A percentile compares a stretch with the other conserved stretches of the same genome.
phyloP scores from a whole-genome alignment of 1,140 invertebrate species.

The Anastrepha obliqua region DNA sequence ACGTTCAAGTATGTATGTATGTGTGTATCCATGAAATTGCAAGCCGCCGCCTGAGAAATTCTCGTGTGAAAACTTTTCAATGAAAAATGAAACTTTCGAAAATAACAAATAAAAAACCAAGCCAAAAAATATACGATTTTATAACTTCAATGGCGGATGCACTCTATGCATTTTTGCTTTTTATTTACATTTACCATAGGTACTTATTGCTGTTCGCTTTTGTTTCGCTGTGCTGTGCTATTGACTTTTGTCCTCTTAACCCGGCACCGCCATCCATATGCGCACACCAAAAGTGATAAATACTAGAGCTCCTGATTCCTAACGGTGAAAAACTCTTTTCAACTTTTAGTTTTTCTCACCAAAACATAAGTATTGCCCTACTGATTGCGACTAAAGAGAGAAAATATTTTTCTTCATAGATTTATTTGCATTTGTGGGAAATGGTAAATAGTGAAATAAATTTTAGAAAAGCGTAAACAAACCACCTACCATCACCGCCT shows the following conservation, averaged over 20 bases:
- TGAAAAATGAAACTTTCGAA: constrained; percentile 6
- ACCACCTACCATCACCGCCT: background rate
- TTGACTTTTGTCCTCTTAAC: background rate
- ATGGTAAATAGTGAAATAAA: constrained; percentile 5
- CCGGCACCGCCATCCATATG: background rate
- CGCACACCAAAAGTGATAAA: background rate
- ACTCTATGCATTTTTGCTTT: background rate
- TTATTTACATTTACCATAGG: background rate
- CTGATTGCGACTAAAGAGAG: background rate
- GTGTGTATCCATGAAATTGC: background rate
- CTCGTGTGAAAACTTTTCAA: constrained; percentile 2
- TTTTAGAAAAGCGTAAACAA: background rate
- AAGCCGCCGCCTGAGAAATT: background rate
- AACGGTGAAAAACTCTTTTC: background rate
- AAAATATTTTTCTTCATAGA: background rate
- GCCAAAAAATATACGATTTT: background rate
- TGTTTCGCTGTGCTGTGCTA: background rate
- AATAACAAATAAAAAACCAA: background rate
- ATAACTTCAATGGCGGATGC: background rate
- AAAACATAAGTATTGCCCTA: background rate
- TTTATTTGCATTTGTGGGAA: background rate
- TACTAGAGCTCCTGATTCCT: background rate
- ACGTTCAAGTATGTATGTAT: no score
- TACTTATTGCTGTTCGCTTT: background rate
- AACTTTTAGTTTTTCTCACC: background rate